Base-by-base conservation (phyloP, 2,888 invertebrate species). In the Melanostoma scalare region DNA sequence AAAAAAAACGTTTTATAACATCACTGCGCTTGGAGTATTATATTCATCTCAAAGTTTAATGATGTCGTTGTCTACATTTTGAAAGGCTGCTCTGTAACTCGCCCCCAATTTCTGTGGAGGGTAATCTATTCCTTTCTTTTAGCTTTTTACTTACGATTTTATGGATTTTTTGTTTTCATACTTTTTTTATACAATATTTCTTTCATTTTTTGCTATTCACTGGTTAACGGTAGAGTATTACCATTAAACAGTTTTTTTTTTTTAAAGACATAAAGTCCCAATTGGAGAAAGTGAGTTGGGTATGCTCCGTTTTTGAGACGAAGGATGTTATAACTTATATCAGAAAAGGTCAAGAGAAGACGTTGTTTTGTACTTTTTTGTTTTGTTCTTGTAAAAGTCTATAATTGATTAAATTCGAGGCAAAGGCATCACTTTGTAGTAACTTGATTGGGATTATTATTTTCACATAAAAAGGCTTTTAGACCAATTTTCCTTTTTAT, bases 31-130 rank as follows among this genome's bases (percentile, higher is more conserved):
- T 20, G 8, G 4, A 36, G 8, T 9, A 71, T 77, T 67, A 72
- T 77, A 72, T 77, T 77, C 72, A 65, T 81, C 76, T 81, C 65
- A 81, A 81, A 81, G 77, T 81, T 81, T 81, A 81, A 81, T 77
- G 81, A 72, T 65, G 72, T 76, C 69, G 67, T 72, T 36, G 68
- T 58, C 53, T 44, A 42, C 20, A 42, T 53, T 67, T 44, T 31
- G 40, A 38, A 10, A 48, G 58, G 63, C 20, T 9, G 10, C 5
- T 63, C 3, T 73, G 63, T 52, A 58, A 30, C 65, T 55, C 67
- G 67, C 65, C 76, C 31, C 6, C 31, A 72, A 72, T 55, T 76
- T 48, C 65, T 10, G 58, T 81, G 69, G 77, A 72, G 76, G 81
- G 77, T 77, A 81, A 81, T 81, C 81, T 76, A 71, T 76, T 71